Base-by-base conservation (phyloP, 2,888 invertebrate genomes). In the Orthosia cruda region DNA sequence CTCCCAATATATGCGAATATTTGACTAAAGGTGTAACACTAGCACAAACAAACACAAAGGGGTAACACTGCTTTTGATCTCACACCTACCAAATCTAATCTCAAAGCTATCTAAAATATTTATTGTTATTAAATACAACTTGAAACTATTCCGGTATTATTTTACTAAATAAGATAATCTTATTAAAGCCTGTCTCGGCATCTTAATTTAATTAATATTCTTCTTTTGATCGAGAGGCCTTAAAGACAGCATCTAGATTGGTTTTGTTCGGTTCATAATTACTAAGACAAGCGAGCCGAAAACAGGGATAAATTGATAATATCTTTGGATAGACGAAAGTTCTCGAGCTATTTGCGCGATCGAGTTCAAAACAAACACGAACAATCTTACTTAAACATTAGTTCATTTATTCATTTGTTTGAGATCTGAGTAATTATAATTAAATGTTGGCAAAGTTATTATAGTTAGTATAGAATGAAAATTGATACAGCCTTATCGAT, bases 1-100 rank as follows among this genome's bases (percentile, higher is more conserved):
- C 73, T 85, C 84, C 77, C 80, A 81, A 88, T 89, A 88, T 88
- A 80, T 84, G 79, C 85, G 82, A 85, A 71, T 81, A 74, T 89
- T 85, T 63, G n/a, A 40, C 32, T 74, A 80, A 75, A 80, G 67
- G 71, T 82, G 75, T 72, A 74, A n/a, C n/a, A n/a, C n/a, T n/a
- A n/a, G n/a, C n/a, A n/a, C n/a, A n/a, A n/a, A n/a, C n/a, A n/a
- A n/a, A n/a, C n/a, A n/a, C n/a, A n/a, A n/a, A n/a, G n/a, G 70
- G 23, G 80, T 78, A 82, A 76, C 71, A 73, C 77, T 79, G 57
- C 16, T 75, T 70, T 32, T 55, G 54, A 63, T 74, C 45, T 61
- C 54, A 68, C 32, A 57, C n/a, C 23, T 32, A 11, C 15, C 9
- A 32, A 13, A 18, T 69, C n/a, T 57, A 9, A 26, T 67, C 15